Evolutionary conservation across 2,797 vertebrate species (phyloP).

Genomic region (Leucoraja ocellata): DNA sequence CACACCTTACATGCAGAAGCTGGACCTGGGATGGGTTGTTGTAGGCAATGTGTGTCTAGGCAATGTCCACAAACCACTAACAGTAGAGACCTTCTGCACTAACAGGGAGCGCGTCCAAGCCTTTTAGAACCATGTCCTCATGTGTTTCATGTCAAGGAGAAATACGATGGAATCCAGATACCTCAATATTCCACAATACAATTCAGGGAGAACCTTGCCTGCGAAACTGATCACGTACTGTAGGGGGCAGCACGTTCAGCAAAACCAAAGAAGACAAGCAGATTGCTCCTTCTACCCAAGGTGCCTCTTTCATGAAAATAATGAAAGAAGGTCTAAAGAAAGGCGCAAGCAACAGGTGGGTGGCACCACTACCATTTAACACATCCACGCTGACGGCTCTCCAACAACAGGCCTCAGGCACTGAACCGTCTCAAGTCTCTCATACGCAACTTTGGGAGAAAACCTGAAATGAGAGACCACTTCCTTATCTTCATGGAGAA

Average conservation of each 20-base stretch:
- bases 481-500: conserved; percentile 33
- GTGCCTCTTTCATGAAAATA: conserved; percentile 3
- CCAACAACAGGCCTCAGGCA: neutral
- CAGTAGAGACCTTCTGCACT: conserved; percentile 7
- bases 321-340: neutral
- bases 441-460: too few relatives aligned
- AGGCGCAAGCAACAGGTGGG: neutral
- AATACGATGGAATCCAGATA: neutral
- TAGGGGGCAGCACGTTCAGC: neutral
- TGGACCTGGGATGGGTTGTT: conserved; percentile 21
- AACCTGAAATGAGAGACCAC: too few relatives aligned
- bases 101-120: neutral
- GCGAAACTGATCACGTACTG: conserved; percentile 25
- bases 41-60: conserved; percentile 35
- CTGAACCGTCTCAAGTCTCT: neutral
- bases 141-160: neutral
- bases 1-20: neutral
- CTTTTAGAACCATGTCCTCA: conserved; percentile 3
- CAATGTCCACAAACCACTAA: neutral
- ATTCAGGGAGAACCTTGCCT: conserved; percentile 36
- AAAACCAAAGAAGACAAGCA: conserved; percentile 16
- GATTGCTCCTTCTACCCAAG: neutral
- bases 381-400: neutral
- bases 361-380: neutral
- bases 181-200: neutral